Evolutionary conservation across 2,797 vertebrate species (phyloP), one percentile per base, ranked within the genome.

Genomic region (Eleutherodactylus coqui): DNA sequence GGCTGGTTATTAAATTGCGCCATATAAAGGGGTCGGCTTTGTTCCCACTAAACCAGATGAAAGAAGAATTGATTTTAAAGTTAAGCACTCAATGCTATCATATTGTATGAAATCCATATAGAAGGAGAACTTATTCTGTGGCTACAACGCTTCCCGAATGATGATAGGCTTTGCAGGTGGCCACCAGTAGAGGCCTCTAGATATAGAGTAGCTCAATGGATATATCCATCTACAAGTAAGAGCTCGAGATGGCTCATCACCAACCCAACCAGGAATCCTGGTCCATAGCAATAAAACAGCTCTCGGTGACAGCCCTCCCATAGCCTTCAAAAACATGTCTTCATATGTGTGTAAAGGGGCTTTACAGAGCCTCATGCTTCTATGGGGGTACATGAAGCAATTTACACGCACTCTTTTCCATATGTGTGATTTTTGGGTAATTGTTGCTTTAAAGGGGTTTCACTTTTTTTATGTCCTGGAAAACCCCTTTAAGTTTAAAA

Each of bases 41-140:
- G 47, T 60, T 69, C 77, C 36, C 75, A 29, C 75, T 38, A 11
- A 38, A 60, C 62, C 43, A 67, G 79, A 84, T 75, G 82, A 84
- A 87, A 84, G 79, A 45, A 67, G 69, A 84, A 87, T 87, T 87
- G 86, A 87, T 87, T 87, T 87, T 80, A 84, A 87, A 83, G 32
- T 38, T 84, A 75, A 87, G 84, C 76, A 84, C 53, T 55, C 76
- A 75, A 83, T 79, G 62, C 82, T 80, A 84, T 87, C 55, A 55
- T 36, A 64, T 72, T 75, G 69, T 83, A 75, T 53, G 80, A 87
- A 75, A 87, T 84, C 38, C 86, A 80, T 41, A 87, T 69, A 72
- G 8, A 79, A 62, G 53, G 78, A 64, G 47, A 64, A 16, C 69
- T 49, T 14, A 55, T 80, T 84, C 34, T 75, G 69, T 34, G 69